Conservation (phyloP, 1,140 invertebrate species). For the Aphis craccivora region DNA sequence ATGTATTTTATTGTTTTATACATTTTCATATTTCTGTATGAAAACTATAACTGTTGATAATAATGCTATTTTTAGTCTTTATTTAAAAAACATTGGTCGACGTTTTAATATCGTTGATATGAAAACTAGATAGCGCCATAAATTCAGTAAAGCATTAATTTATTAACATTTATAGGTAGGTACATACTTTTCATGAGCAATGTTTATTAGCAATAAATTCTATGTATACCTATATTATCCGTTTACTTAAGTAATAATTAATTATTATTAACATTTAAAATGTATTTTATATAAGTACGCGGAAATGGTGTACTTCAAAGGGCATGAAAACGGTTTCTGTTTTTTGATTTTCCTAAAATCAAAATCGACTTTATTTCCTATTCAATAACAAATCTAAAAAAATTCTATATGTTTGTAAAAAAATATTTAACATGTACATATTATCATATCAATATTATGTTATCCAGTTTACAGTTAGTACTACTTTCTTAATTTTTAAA, state of each 20-base stretch:
- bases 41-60: background rate
- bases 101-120: background rate
- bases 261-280: too few species aligned
- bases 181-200: background rate
- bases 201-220: background rate
- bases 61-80: slow-evolving; percentile 1
- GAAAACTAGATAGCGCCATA: slow-evolving; percentile 35
- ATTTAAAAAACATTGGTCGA: background rate
- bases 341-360: background rate
- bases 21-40: background rate
- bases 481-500: background rate
- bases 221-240: background rate
- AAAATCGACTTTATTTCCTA: background rate
- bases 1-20: background rate
- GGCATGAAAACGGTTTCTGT: background rate
- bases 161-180: background rate
- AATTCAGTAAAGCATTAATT: background rate
- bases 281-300: background rate
- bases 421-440: background rate
- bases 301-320: background rate
- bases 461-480: background rate
- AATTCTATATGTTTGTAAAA: background rate
- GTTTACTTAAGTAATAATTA: background rate
- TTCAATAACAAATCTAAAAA: background rate
- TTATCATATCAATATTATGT: background rate